Base-by-base conservation (phyloP, 2,888 invertebrate species). In the Spilarctia lutea region DNA sequence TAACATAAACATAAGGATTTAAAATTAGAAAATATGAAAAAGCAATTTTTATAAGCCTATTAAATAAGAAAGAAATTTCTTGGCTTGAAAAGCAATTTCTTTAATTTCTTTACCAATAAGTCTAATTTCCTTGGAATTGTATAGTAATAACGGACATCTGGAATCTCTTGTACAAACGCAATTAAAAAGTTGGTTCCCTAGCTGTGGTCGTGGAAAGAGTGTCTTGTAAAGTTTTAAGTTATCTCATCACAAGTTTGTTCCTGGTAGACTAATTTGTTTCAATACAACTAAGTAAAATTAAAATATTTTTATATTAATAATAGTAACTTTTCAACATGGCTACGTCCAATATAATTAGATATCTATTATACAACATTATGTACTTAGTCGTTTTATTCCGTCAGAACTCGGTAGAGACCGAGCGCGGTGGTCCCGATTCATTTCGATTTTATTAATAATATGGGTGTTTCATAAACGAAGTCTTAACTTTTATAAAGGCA, bases 151-250 rank as follows among this genome's bases (percentile, higher is more conserved):
- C 71, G 70, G 79, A 82, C 83, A 83, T 77, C 82, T 85, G 79
- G 76, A 68, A 65, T 74, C 65, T 69, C 56, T 76, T 52, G 48
- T 56, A 73, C 73, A 73, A 81, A 75, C 75, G 81, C 82, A 85
- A 88, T 87, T 88, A 87, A 87, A 86, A 86, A 87, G 80, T 80
- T 83, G 72, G 68, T 30, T 76, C 68, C 71, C 79, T 82, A 72
- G 73, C 56, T 79, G 74, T 73, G 71, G 79, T 52, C 74, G 72
- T 72, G 68, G 77, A 83, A 83, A 75, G 80, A 78, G 73, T 74
- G 79, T 73, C 74, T 80, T 75, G 76, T 73, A 68, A 79, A 81
- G 71, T 81, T 73, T 76, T 66, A 84, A 87, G 77, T 86, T 84
- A 84, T 80, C 80, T 85, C 79, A 86, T 85, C 85, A 83, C 72